Conservation (phyloP, 2,797 vertebrate species). For the Otolemur crassicaudatus region DNA sequence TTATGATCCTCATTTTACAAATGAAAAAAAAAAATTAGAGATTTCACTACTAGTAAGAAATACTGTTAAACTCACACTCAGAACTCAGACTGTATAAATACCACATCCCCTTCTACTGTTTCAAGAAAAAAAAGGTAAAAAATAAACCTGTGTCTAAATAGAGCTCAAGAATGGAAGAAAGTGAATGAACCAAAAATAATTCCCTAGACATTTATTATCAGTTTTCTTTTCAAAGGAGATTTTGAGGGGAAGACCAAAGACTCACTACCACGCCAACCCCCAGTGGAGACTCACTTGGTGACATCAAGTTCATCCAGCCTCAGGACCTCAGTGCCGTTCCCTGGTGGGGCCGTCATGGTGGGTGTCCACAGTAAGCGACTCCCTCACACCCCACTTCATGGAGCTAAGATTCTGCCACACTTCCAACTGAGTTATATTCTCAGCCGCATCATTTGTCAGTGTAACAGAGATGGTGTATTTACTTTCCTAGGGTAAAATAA, state of each 20-base stretch:
- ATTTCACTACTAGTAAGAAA: neutral
- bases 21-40: neutral
- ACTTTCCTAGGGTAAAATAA: neutral
- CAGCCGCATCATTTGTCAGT: neutral
- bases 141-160: neutral
- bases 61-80: neutral
- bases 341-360: rapidly evolving
- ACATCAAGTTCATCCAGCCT: neutral
- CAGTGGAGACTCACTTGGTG: neutral
- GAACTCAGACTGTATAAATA: neutral
- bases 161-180: neutral
- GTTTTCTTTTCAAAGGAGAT: slow-evolving; percentile 11
- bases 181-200: neutral
- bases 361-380: neutral
- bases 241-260: neutral
- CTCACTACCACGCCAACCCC: neutral
- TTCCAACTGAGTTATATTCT: neutral
- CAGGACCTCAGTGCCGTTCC: rapidly evolving
- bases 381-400: rapidly evolving
- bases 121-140: neutral
- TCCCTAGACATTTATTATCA: neutral
- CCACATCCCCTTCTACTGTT: neutral
- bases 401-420: neutral
- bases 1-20: neutral
- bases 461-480: neutral